Evolutionary conservation across 2,797 vertebrate genomes (phyloP).

Genomic region (Myripristis murdjan): DNA sequence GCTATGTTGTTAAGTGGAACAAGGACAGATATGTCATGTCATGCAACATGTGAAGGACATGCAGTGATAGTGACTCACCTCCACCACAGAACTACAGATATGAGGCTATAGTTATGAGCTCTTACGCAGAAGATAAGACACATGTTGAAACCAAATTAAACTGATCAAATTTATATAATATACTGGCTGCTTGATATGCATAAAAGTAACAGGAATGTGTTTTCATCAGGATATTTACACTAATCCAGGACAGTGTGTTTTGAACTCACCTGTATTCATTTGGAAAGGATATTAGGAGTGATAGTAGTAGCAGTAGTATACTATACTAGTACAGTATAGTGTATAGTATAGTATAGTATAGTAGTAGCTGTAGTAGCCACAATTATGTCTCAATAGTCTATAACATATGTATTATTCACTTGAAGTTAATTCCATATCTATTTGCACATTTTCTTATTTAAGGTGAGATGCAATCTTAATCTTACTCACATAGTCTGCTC

Average conservation of each 20-base stretch:
- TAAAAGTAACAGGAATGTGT: not conserved
- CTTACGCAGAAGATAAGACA: not conserved
- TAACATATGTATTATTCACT: not conserved
- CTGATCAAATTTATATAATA: not conserved
- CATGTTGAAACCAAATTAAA: slow-evolving; percentile 1
- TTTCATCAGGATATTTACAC: not conserved
- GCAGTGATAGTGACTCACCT: slow-evolving; percentile 50
- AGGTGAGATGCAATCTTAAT: no score
- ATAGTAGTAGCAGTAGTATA: slow-evolving; percentile 5
- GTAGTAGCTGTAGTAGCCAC: not conserved
- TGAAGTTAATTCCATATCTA: no score
- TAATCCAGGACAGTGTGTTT: not conserved
- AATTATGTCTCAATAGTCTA: no score
- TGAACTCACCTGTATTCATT: not conserved
- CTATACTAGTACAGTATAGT: not conserved
- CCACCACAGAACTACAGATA: not conserved
- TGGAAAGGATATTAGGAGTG: not conserved
- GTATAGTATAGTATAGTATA: not conserved
- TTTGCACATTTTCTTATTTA: no score
- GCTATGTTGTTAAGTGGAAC: slow-evolving; percentile 19
- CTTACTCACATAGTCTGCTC: no score
- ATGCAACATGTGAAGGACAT: slow-evolving; percentile 65
- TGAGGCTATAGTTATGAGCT: no score
- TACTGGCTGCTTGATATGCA: not conserved
- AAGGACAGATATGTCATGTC: slow-evolving; percentile 65